Percentiles rank a stretch among this genome's conserved stretches.
Evolutionary conservation across 2,113 vertebrate species (phyloP).

Genomic region (Gasterosteus nipponicus): DNA sequence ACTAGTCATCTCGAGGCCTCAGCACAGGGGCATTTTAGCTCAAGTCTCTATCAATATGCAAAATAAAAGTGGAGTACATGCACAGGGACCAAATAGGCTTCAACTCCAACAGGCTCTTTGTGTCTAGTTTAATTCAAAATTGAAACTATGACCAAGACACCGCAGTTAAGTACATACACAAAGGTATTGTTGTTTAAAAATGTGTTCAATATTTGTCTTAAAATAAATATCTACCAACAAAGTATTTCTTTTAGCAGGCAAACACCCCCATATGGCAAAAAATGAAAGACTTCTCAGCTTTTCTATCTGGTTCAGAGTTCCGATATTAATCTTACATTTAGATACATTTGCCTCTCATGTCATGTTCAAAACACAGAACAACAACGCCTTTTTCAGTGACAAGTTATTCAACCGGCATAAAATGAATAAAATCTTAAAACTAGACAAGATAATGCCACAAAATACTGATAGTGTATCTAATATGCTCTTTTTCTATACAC

Average conservation of each 20-base stretch:
- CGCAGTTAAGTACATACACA: not conserved
- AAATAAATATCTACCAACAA: not conserved
- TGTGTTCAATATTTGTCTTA: not conserved
- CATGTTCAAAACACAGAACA: slow-evolving; percentile 9
- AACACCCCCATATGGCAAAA: too few relatives aligned
- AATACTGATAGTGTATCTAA: not conserved
- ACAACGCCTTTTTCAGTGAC: not conserved
- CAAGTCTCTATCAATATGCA: slow-evolving; percentile 15
- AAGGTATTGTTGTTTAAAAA: not conserved
- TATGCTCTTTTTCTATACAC: slow-evolving; percentile 11
- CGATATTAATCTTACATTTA: slow-evolving; percentile 7
- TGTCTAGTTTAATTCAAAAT: not conserved
- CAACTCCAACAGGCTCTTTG: not conserved
- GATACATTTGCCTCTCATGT: slow-evolving; percentile 2
- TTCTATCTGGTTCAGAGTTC: not conserved
- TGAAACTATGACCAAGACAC: not conserved
- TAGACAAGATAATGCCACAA: not conserved
- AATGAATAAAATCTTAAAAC: not conserved
- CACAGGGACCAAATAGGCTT: slow-evolving; percentile 1
- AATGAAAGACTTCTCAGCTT: not conserved
- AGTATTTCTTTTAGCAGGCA: not conserved
- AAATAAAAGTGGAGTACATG: not conserved
- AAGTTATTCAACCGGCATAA: not conserved
- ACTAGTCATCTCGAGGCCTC: slow-evolving; percentile 6
- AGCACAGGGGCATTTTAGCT: not conserved